Conservation (phyloP, 2,888 invertebrate species). For the Pristionchus exspectatus region DNA sequence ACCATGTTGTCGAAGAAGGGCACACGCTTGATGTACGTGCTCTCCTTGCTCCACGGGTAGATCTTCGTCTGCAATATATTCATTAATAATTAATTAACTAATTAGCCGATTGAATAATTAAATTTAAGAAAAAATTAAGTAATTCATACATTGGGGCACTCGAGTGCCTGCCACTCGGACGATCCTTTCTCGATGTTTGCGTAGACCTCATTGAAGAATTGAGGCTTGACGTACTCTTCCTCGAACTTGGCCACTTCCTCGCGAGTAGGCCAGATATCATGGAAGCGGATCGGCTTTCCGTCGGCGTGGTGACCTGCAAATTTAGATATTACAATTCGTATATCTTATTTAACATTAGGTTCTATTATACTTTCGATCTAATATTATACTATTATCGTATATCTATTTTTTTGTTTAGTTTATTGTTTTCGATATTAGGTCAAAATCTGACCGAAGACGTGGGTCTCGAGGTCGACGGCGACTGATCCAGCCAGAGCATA, state of each 20-base stretch:
- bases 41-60: slow-evolving; percentile 92
- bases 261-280: slow-evolving; percentile 96
- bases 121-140: not conserved
- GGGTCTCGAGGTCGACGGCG: slow-evolving; percentile 93
- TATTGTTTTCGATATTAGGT: too few relatives aligned
- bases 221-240: slow-evolving; percentile 91
- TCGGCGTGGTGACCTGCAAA: slow-evolving; percentile 1
- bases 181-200: slow-evolving; percentile 85
- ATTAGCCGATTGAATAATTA: not conserved
- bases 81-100: not conserved
- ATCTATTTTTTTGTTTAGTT: too few relatives aligned
- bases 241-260: slow-evolving; percentile 89
- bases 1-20: slow-evolving; percentile 95
- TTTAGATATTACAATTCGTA: too few relatives aligned
- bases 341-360: too few relatives aligned
- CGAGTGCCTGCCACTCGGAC: slow-evolving; percentile 88
- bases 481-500: slow-evolving; percentile 97
- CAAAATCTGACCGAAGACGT: slow-evolving; percentile 85
- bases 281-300: slow-evolving; percentile 83
- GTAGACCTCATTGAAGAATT: slow-evolving; percentile 88
- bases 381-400: too few relatives aligned
- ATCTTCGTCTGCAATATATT: slow-evolving; percentile 83
- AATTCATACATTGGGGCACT: slow-evolving; percentile 81
- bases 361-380: too few relatives aligned
- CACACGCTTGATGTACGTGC: slow-evolving; percentile 96